Conservation (phyloP, 1,140 invertebrate genomes). For the Drosophila bocki region DNA sequence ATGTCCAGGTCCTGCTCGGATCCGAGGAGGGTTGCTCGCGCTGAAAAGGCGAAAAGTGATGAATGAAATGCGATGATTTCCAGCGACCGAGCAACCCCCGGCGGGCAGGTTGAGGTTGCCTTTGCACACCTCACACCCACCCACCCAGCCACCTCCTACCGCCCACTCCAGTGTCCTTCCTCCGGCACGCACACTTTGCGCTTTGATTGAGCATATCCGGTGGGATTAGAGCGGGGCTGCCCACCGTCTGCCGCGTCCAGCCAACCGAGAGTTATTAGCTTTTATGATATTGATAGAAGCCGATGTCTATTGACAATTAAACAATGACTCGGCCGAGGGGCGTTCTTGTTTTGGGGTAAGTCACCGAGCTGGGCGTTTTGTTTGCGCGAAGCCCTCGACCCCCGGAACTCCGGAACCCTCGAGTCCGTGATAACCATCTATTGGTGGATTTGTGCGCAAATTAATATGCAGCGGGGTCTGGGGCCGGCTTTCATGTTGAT, state of each 20-base stretch:
- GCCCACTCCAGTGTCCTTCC: conserved; percentile 30
- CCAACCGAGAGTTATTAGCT: conserved; percentile 85
- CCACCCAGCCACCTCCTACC: conserved; percentile 10
- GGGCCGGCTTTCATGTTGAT: conserved; percentile 66
- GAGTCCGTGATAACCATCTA: conserved; percentile 53
- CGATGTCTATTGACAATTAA: conserved; percentile 85
- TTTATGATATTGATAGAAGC: conserved; percentile 84
- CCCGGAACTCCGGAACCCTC: conserved; percentile 11
- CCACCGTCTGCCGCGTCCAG: conserved; percentile 64
- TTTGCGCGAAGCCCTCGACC: conserved; percentile 41
- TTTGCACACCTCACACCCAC: conserved; percentile 16
- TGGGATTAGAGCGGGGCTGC: conserved; percentile 78
- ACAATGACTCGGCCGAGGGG: conserved; percentile 68
- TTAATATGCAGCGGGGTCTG: conserved; percentile 60
- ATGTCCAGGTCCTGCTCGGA: conserved; percentile 51
- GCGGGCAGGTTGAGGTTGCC: conserved; percentile 60
- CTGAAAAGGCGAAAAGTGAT: conserved; percentile 83
- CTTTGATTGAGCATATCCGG: conserved; percentile 85
- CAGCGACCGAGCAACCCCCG: conserved; percentile 61
- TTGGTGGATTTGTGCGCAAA: conserved; percentile 38
- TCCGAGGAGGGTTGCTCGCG: conserved; percentile 63
- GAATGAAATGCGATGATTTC: conserved; percentile 84
- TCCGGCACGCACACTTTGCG: conserved; percentile 69
- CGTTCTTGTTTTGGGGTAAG: conserved; percentile 49
- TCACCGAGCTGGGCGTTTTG: conserved; percentile 60